Conservation (phyloP, 2,113 vertebrate genomes). For the Poeciliopsis turrubarensis region DNA sequence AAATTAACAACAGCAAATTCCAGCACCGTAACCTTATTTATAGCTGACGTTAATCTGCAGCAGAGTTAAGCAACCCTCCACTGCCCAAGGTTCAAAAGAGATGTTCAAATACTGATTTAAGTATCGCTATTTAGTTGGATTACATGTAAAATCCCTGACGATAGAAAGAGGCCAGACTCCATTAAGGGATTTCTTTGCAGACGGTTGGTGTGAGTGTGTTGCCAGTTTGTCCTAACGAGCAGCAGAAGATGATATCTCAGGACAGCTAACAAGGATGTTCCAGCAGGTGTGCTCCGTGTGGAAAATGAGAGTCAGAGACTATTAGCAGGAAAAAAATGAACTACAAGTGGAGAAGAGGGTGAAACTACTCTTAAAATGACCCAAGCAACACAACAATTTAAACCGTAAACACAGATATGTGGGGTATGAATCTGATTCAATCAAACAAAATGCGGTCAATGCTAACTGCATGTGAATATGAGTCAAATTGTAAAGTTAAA, state of each 20-base stretch:
- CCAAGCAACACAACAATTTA: too few species aligned
- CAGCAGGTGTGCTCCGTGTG: neutral
- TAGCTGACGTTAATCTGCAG: slow-evolving; percentile 26
- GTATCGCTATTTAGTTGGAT: slow-evolving; percentile 55
- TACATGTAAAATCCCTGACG: slow-evolving; percentile 42
- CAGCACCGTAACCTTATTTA: slow-evolving; percentile 50
- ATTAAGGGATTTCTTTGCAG: slow-evolving; percentile 45
- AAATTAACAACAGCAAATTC: slow-evolving; percentile 47
- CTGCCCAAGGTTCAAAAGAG: slow-evolving; percentile 26
- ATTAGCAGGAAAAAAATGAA: neutral
- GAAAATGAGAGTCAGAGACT: neutral
- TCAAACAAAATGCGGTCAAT: too few species aligned
- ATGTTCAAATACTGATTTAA: slow-evolving; percentile 51
- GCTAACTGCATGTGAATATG: too few species aligned
- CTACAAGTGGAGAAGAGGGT: neutral
- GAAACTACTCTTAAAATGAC: too few species aligned
- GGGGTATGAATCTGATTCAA: too few species aligned
- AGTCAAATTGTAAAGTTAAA: too few species aligned
- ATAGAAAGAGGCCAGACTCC: slow-evolving; percentile 29
- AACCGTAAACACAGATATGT: too few species aligned
- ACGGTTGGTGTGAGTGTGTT: neutral
- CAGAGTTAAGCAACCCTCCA: slow-evolving; percentile 35
- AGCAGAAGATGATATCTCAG: neutral
- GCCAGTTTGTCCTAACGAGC: neutral
- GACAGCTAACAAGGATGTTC: neutral